These are phyloP conservation scores for Aradophagus sp. DNA, from an alignment of 1,140 invertebrate genomes.

Conservation along the genomic window DNA sequence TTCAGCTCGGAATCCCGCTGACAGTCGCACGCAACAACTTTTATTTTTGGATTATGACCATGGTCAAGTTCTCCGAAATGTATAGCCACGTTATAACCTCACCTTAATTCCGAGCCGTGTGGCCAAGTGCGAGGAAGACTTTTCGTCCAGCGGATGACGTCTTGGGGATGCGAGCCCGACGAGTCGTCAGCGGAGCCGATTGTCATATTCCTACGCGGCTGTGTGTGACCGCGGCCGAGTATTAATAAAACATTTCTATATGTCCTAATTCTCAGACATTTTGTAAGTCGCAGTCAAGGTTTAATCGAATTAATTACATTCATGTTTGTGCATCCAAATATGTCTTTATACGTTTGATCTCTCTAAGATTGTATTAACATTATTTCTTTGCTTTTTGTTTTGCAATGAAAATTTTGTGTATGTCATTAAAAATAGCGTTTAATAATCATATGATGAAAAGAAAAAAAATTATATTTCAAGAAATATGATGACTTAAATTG, in stretches of 20 bases:
- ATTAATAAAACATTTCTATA: constrained; percentile 40
- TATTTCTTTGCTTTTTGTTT: no score
- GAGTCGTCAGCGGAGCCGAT: constrained; percentile 11
- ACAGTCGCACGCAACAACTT: constrained; percentile 28
- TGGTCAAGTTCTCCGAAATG: constrained; percentile 54
- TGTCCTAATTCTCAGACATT: constrained; percentile 41
- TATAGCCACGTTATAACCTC: constrained; percentile 36
- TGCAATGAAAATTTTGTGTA: no score
- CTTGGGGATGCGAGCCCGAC: constrained; percentile 13
- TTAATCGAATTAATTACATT: constrained; percentile 2
- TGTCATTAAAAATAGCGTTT: no score
- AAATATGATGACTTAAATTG: no score
- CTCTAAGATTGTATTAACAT: no score
- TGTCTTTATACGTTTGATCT: no score
- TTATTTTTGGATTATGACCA: constrained; percentile 58
- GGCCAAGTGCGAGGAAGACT: no score
- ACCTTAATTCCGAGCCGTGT: constrained; percentile 19
- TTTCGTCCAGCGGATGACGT: no score
- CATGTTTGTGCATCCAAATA: not conserved
- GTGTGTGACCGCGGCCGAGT: constrained; percentile 6
- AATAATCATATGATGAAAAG: no score
- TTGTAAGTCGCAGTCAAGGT: constrained; percentile 39
- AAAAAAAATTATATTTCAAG: no score
- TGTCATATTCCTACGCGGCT: constrained; percentile 20
- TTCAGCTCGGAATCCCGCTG: constrained; percentile 22